Evolutionary conservation across 2,797 vertebrate genomes (phyloP), one percentile per base, ranked within the genome.

Genomic region (Saxicola maurus): DNA sequence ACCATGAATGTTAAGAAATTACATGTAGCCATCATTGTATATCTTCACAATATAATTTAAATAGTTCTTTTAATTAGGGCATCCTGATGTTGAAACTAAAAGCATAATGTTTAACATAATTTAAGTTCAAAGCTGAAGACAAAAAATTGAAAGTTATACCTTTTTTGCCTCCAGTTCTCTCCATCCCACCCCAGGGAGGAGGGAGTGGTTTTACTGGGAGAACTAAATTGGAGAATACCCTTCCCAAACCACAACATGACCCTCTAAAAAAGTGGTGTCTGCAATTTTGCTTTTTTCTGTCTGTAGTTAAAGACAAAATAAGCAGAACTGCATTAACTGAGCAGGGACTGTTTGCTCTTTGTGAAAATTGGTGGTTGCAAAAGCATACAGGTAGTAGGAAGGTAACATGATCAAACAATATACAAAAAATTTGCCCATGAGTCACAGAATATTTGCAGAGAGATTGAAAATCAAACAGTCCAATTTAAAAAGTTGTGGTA

Each of bases 141-240:
- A 42, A 52, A 20, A 48, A 9, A 4, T 35, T 4, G 3, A 10
- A 30, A 40, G 13, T 46, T 84, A 42, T 35, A 40, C 1, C 9
- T 42, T 61, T n/a, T n/a, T 6, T 55, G 17, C 7, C 33, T 40
- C 35, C 35, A 35, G 3, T n/a, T 33, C 20, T 67, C 23, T 68
- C 30, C 35, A 23, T 35, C n/a, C 25, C 7, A 15, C 17, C 3
- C 5, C 0, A 1, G n/a, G 40, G 14, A 13, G 16, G 15, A 13
- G 19, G 18, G 15, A 45, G 18, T 17, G 11, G 17, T 59, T 83
- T 45, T 11, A 31, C 3, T 14, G 9, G 16, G 31, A 52, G 31
- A 6, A 31, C 2, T 51, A 52, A 51, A 45, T 4, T 59, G 45
- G 45, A 46, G 24, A 46, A 46, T 46, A 46, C 23, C 17, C 11